These are phyloP conservation scores for Calidris pugnax DNA, from an alignment of 2,113 vertebrate species.

Conservation along the genomic window DNA sequence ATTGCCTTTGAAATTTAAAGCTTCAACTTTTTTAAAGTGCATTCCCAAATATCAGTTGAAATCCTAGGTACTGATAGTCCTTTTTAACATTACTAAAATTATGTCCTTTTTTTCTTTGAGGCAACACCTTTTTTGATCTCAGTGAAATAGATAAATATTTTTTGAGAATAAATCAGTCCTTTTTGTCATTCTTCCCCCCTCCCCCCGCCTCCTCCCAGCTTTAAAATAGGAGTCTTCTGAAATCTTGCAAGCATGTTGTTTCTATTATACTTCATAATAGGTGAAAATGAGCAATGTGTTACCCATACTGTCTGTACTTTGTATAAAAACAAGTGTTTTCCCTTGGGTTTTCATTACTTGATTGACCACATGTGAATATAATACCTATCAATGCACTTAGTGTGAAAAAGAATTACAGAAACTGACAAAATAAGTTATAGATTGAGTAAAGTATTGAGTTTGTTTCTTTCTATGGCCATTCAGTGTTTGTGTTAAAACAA, in stretches of 20 bases:
- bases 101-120: not conserved
- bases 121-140: not conserved
- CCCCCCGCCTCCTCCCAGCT: not conserved
- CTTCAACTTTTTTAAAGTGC: slow-evolving; percentile 35
- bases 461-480: not conserved
- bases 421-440: not conserved
- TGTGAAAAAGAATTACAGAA: not conserved
- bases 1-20: slow-evolving; percentile 68
- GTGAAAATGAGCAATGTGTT: slow-evolving; percentile 5
- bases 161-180: not conserved
- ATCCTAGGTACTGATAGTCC: not conserved
- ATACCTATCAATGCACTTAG: not conserved
- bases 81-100: not conserved
- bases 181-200: not conserved
- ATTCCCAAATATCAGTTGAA: not conserved
- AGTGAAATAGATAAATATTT: not conserved
- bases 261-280: not conserved
- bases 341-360: not conserved
- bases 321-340: not conserved
- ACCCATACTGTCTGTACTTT: not conserved
- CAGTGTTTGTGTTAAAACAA: not conserved
- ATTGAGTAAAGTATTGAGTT: not conserved
- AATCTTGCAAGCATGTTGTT: not conserved
- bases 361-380: not conserved
- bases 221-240: not conserved